Evolutionary conservation across 2,113 vertebrate species (phyloP), one percentile per base, ranked within the genome.

Genomic region (Cryptotis parvus): DNA sequence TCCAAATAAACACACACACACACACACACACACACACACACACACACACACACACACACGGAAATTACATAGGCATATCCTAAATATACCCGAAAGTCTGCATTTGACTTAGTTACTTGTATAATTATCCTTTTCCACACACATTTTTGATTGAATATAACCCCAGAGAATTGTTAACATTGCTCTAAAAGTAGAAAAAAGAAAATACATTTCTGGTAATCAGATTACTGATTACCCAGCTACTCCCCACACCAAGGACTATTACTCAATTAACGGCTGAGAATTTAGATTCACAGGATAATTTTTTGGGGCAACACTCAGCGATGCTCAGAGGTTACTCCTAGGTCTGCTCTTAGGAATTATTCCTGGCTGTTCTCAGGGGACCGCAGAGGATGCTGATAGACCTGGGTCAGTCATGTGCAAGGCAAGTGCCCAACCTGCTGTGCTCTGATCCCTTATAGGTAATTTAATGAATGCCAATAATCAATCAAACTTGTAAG

Each of bases 21-120:
- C 49, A 55, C 15, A 55, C 20, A 16, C 15, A 20, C 15, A 55
- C 15, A 55, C 52, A 55, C 1, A 55, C 43, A 55, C 20, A 16
- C 15, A 20, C 5, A 55, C 15, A 55, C 52, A 55, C 3, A 55
- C 52, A 55, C 52, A 55, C 11, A 55, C 5, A 55, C 15, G 52
- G 18, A 55, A 55, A 55, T 55, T 55, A 55, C 11, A 45, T 55
- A 55, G 20, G 68, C 29, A 11, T 83, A 11, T 83, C 41, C 41
- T 61, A 74, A 82, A 35, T 82, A 87, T 86, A 82, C 24, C 31
- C 76, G 14, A 91, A 84, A 74, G 65, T 70, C 10, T 89, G 52
- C 75, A 49, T 45, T n/a, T 70, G 24, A 70, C 61, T 41, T 39
- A 84, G 55, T 85, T 70, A 83, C 14, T 87, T 77, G 26, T 9